phyloP scores from a whole-genome alignment of 2,113 vertebrate species.

The Ramphastos sulfuratus region DNA sequence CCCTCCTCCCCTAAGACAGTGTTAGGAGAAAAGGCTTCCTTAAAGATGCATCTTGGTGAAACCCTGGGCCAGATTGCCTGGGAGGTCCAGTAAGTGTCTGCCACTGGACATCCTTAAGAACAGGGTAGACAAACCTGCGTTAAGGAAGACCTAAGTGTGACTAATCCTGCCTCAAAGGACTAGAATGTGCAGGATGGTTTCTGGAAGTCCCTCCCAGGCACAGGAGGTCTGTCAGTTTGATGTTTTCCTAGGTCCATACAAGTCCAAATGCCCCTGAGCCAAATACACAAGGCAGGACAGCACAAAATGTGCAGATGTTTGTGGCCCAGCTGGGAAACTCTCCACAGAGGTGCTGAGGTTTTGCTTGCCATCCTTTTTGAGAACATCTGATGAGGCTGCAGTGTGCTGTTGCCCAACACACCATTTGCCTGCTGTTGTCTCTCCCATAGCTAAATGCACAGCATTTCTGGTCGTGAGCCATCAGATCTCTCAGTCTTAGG shows the following conservation, averaged over 20 bases:
- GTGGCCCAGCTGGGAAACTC: background rate
- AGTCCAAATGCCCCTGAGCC: background rate
- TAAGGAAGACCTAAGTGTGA: accelerated
- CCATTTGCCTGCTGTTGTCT: background rate
- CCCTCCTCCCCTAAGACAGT: background rate
- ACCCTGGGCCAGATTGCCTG: background rate
- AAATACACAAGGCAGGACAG: background rate
- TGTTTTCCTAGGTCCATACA: background rate
- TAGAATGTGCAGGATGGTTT: accelerated
- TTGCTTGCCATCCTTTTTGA: background rate
- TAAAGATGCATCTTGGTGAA: background rate
- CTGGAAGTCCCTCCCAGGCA: background rate
- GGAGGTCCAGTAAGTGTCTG: background rate
- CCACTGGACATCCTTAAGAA: background rate
- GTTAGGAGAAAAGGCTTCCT: background rate
- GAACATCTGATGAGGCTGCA: accelerated
- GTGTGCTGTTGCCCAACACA: background rate
- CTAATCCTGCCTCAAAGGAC: background rate
- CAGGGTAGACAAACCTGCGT: background rate
- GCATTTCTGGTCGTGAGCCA: background rate
- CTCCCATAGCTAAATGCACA: background rate
- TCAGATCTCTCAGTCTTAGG: background rate
- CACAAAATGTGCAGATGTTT: background rate
- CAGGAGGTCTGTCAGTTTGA: background rate
- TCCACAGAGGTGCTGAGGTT: background rate